phyloP scores from a whole-genome alignment of 1,140 invertebrate species.

The Lepidurus arcticus region DNA sequence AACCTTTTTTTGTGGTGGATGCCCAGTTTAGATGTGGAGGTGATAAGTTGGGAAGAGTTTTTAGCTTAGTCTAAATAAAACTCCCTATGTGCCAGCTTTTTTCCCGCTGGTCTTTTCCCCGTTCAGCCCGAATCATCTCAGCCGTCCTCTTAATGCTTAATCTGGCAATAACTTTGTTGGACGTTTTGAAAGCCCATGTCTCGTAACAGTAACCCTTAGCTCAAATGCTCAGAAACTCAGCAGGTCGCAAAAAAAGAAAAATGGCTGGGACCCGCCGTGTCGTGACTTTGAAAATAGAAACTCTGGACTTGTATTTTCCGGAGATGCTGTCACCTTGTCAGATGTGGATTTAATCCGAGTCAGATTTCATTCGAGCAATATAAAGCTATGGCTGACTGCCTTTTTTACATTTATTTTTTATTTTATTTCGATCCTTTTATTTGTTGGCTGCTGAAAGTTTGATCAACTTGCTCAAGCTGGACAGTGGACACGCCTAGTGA shows the following conservation, averaged over 20 bases:
- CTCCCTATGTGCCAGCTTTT: not conserved
- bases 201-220: not conserved
- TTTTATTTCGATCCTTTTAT: not conserved
- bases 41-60: too few species aligned
- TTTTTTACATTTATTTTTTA: not conserved
- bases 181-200: not conserved
- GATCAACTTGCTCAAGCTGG: too few species aligned
- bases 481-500: too few species aligned
- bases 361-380: not conserved
- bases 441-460: too few species aligned
- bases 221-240: slow-evolving; percentile 11
- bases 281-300: slow-evolving; percentile 14
- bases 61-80: not conserved
- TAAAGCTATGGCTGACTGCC: not conserved
- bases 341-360: slow-evolving; percentile 10
- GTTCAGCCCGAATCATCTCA: not conserved
- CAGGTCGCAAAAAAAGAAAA: not conserved
- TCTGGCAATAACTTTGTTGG: slow-evolving; percentile 3
- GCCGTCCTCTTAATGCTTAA: not conserved
- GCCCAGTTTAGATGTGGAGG: too few species aligned
- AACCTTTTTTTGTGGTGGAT: too few species aligned
- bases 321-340: slow-evolving; percentile 13
- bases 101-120: not conserved
- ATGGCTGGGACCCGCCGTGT: not conserved
- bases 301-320: not conserved